Conservation (phyloP, 2,888 invertebrate genomes). For the Trachelus tabidus region DNA sequence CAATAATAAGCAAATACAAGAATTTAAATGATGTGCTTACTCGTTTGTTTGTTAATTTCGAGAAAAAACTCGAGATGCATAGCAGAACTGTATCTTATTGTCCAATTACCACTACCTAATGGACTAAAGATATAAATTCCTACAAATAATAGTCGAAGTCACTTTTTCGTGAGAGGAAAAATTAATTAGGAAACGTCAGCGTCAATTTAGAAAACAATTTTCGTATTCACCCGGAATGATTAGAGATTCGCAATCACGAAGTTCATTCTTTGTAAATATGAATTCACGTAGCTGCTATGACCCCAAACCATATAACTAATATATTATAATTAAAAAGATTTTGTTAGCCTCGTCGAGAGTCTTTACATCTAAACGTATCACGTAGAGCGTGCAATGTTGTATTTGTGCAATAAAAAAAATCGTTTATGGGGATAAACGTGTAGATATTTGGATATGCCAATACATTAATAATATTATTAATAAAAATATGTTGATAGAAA, state of each 20-base stretch:
- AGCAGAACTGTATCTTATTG: not conserved
- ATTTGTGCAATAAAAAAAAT: not conserved
- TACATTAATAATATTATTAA: not conserved
- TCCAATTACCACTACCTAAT: not conserved
- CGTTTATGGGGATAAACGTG: not conserved
- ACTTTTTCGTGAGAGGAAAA: not conserved
- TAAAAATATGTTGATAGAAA: not conserved
- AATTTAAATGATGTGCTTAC: not conserved
- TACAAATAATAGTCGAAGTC: not conserved
- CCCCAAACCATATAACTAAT: not conserved
- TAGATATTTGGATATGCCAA: not conserved
- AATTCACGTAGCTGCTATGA: not conserved
- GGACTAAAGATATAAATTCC: not conserved
- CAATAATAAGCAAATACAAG: constrained; percentile 27
- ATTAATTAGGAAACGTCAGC: not conserved
- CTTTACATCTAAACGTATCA: not conserved
- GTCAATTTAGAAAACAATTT: not conserved
- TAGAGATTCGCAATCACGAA: not conserved
- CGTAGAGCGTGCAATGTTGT: not conserved
- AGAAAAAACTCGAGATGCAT: not conserved
- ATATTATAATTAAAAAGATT: not conserved
- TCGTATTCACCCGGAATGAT: not conserved
- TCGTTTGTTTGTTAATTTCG: not conserved
- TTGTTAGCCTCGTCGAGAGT: not conserved
- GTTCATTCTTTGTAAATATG: not conserved